A percentile compares a stretch with the other conserved stretches of the same genome.
These are phyloP conservation scores for Hirtodrosophila alboralis DNA, from an alignment of 2,888 invertebrate genomes.

Conservation along the genomic window DNA sequence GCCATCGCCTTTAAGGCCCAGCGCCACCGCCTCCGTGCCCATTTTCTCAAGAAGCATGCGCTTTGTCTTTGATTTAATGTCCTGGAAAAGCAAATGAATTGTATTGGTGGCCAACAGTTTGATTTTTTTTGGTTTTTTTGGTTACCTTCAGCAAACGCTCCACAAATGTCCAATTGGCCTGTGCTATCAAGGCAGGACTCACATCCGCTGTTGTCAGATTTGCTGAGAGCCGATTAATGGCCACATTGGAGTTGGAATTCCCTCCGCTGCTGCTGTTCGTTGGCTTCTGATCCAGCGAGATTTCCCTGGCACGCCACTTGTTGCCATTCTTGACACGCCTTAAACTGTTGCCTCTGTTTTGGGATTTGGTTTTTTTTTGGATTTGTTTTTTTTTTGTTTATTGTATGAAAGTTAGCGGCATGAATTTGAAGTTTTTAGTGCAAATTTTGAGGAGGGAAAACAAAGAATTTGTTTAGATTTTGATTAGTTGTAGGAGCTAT, in stretches of 20 bases:
- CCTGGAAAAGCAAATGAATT: conserved; percentile 85
- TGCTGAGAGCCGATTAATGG: conserved; percentile 82
- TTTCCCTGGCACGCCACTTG: conserved; percentile 88
- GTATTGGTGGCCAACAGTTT: no score
- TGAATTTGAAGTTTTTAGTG: conserved; percentile 52
- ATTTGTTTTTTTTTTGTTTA: conserved; percentile 28
- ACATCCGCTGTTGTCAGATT: conserved; percentile 83
- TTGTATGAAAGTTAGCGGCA: conserved; percentile 63
- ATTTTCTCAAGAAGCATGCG: conserved; percentile 99
- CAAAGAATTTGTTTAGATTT: conserved; percentile 7
- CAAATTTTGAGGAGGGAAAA: conserved; percentile 56
- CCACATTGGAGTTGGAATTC: conserved; percentile 59
- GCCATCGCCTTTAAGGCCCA: conserved; percentile 94
- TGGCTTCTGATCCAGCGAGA: conserved; percentile 85
- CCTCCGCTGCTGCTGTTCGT: conserved; percentile 23
- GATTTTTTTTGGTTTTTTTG: background rate
- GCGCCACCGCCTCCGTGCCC: conserved; percentile 97
- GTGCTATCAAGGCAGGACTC: conserved; percentile 95
- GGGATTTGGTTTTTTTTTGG: conserved; percentile 43
- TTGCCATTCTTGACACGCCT: conserved; percentile 87
- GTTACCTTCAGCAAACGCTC: conserved; percentile 96
- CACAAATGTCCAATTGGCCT: conserved; percentile 99
- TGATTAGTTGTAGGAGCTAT: conserved; percentile 55
- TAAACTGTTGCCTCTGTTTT: conserved; percentile 85
- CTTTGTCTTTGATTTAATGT: conserved; percentile 97